Conservation (phyloP, 2,113 vertebrate genomes). For the Suncus etruscus region DNA sequence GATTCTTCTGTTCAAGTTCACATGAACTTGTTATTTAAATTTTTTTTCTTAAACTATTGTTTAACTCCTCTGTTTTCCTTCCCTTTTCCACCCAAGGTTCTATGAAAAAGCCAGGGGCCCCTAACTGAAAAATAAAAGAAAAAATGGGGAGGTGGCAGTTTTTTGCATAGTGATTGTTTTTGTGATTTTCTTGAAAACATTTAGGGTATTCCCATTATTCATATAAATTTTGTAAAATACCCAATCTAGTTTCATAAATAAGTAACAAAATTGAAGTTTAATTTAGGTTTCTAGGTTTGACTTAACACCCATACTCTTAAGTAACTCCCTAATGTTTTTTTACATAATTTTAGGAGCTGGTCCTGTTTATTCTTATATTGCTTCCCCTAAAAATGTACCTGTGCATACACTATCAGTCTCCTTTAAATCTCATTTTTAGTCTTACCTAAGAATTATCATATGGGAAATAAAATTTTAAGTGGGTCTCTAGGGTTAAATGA, state of each 20-base stretch:
- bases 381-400: background rate
- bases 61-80: conserved; percentile 63
- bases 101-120: too few species aligned
- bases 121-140: too few species aligned
- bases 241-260: conserved; percentile 36
- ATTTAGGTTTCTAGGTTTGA: background rate
- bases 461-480: conserved; percentile 64
- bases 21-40: background rate
- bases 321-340: background rate
- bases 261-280: background rate
- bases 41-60: conserved; percentile 47
- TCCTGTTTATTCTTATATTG: background rate
- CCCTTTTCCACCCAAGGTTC: background rate
- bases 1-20: background rate
- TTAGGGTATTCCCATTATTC: background rate
- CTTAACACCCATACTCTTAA: background rate
- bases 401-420: background rate
- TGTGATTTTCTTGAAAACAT: background rate
- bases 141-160: too few species aligned
- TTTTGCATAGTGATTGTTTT: background rate
- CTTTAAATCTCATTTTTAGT: conserved; percentile 28
- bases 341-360: background rate
- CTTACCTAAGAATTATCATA: conserved; percentile 55
- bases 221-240: background rate
- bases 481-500: conserved; percentile 60